These are phyloP conservation scores for Batillaria attramentaria DNA, from an alignment of 1,140 invertebrate genomes.

Conservation along the genomic window DNA sequence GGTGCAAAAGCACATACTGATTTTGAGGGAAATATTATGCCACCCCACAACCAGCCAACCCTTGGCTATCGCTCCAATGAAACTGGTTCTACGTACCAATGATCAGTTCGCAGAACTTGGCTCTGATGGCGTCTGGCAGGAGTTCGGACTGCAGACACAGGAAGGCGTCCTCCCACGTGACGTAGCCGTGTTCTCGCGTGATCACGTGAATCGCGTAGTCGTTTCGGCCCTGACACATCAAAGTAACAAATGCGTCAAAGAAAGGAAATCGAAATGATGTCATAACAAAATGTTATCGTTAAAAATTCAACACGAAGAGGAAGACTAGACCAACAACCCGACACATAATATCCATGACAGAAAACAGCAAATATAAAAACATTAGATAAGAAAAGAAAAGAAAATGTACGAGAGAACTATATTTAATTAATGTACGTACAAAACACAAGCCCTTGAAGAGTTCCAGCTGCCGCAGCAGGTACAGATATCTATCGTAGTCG, in stretches of 20 bases:
- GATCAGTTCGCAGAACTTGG: conserved; percentile 70
- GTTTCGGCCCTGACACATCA: conserved; percentile 65
- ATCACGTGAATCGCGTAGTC: conserved; percentile 70
- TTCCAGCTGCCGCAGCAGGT: conserved; percentile 69
- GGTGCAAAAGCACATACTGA: no score
- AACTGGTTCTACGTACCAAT: conserved; percentile 65
- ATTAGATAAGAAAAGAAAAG: no score
- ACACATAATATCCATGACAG: neutral
- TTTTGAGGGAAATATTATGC: no score
- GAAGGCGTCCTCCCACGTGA: conserved; percentile 72
- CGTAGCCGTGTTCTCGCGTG: conserved; percentile 68
- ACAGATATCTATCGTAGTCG: conserved; percentile 66
- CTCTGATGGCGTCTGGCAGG: conserved; percentile 67
- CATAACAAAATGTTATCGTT: neutral
- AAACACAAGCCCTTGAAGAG: conserved; percentile 65
- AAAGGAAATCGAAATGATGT: neutral
- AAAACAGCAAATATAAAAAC: neutral
- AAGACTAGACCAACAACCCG: no score
- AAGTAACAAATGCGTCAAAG: no score
- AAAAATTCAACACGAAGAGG: no score
- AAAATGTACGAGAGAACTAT: neutral
- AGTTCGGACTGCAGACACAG: conserved; percentile 67
- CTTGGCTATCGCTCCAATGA: no score
- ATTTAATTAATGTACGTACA: conserved; percentile 53
- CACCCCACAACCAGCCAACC: no score